Percentiles rank a stretch among this genome's conserved stretches.
Conservation (phyloP, 1,140 invertebrate species). For the Probaryconus sp. region DNA sequence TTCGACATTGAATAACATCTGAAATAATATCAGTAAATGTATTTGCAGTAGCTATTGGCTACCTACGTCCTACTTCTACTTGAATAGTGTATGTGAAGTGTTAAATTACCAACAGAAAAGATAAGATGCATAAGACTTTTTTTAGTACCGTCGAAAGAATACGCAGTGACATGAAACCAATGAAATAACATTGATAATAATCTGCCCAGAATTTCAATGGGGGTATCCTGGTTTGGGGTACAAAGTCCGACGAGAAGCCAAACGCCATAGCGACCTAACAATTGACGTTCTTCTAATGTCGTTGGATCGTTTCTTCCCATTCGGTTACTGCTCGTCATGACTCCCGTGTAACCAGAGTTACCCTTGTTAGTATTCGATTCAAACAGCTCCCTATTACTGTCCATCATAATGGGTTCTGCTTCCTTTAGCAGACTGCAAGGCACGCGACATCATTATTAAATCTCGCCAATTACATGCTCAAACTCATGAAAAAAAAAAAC, state of each 20-base stretch:
- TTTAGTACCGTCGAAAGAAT: slow-evolving; percentile 93
- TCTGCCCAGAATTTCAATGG: slow-evolving; percentile 92
- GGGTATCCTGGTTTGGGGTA: slow-evolving; percentile 90
- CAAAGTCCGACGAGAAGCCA: slow-evolving; percentile 97
- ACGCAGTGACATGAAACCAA: slow-evolving; percentile 99
- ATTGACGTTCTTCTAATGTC: slow-evolving; percentile 87
- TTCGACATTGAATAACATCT: neutral
- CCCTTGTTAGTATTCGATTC: slow-evolving; percentile 74
- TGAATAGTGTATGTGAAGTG: slow-evolving; percentile 70
- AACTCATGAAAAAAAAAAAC: no score
- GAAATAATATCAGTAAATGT: slow-evolving; percentile 21
- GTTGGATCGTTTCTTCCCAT: slow-evolving; percentile 69
- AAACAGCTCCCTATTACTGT: slow-evolving; percentile 76
- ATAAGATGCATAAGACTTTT: slow-evolving; percentile 79
- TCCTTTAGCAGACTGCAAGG: slow-evolving; percentile 86
- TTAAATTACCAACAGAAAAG: slow-evolving; percentile 79
- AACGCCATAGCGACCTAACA: slow-evolving; percentile 96
- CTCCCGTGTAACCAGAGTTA: slow-evolving; percentile 69
- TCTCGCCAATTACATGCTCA: neutral
- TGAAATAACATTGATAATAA: slow-evolving; percentile 97
- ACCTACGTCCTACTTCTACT: slow-evolving; percentile 62
- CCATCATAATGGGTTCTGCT: slow-evolving; percentile 85
- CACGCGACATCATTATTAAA: slow-evolving; percentile 44
- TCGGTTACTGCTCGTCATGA: slow-evolving; percentile 56
- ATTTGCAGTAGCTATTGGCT: slow-evolving; percentile 39